Evolutionary conservation across 2,888 invertebrate genomes (phyloP), one percentile per base, ranked within the genome.

Genomic region (Eledone cirrhosa): DNA sequence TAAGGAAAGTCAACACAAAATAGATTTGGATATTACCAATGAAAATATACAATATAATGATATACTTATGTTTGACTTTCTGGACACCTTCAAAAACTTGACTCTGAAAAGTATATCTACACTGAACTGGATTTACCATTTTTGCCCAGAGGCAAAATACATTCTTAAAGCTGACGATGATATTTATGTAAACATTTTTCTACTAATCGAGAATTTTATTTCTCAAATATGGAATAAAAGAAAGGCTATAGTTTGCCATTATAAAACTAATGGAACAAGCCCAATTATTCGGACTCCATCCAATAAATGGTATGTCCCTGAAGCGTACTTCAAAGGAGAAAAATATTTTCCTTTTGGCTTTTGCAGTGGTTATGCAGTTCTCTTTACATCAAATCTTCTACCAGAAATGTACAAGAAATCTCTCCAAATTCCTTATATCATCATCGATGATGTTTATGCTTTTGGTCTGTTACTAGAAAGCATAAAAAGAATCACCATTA

Each of bases 401-500:
- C 83, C 84, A 5, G 77, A 82, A 33, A 81, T 90, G 77, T 88
- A 87, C 81, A 79, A 83, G 24, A 84, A 83, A 1, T 85, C 89
- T 0, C 82, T 82, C 41, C 78, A 65, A 7, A 82, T 85, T 1
- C 85, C 86, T 0, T 84, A 84, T 69, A 86, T 89, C 79, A 85
- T 85, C 31, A 86, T 89, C 13, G 90, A 90, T 78, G 90, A 90
- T 78, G 89, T 86, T 4, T 90, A 88, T 76, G 78, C 88, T 59
- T 88, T 87, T 48, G 89, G 89, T 8, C 78, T 87, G 13, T 80
- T 89, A 22, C 80, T 85, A 3, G 41, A 80, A 24, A 82, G 84
- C 53, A 78, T 84, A 13, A 77, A 77, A 33, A 80, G 84, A 33
- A 80, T 87, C 19, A 80, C 81, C 13, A 86, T 83, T 78, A 80